phyloP scores from a whole-genome alignment of 2,888 invertebrate genomes.

The Nephrotoma flavescens region DNA sequence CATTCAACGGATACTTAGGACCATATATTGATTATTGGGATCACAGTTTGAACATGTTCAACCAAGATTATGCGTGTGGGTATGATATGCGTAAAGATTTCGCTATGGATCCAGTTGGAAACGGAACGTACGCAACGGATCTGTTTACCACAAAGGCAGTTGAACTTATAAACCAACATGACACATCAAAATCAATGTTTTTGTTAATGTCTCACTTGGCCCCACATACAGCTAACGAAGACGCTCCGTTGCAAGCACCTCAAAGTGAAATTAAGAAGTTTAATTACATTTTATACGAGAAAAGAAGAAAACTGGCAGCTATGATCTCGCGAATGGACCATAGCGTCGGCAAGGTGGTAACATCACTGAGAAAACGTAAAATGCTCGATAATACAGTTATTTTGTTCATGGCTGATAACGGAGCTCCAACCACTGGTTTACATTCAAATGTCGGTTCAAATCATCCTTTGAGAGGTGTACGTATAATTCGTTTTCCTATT shows the following conservation, averaged over 20 bases:
- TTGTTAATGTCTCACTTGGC: constrained; percentile 67
- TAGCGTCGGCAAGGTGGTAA: constrained; percentile 62
- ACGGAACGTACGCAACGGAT: constrained; percentile 51
- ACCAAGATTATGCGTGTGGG: constrained; percentile 27
- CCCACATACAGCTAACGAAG: constrained; percentile 59
- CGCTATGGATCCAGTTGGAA: constrained; percentile 36
- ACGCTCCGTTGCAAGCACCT: constrained; percentile 55
- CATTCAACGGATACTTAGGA: constrained; percentile 73
- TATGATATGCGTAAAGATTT: constrained; percentile 37
- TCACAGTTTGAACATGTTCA: constrained; percentile 36
- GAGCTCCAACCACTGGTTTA: constrained; percentile 59
- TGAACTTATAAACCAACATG: constrained; percentile 42
- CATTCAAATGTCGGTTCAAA: constrained; percentile 62
- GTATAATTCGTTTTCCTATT: not conserved
- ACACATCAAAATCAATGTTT: constrained; percentile 50
- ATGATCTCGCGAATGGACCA: constrained; percentile 76
- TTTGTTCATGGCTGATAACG: constrained; percentile 79
- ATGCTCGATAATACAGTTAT: constrained; percentile 72
- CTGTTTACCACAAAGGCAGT: constrained; percentile 50
- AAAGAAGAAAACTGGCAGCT: constrained; percentile 55
- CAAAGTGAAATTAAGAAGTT: constrained; percentile 52
- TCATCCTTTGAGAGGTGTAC: constrained; percentile 60
- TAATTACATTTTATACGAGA: constrained; percentile 46
- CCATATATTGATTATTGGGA: constrained; percentile 71
- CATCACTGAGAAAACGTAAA: constrained; percentile 44